phyloP scores from a whole-genome alignment of 2,113 vertebrate genomes.

The Lanius collurio region DNA sequence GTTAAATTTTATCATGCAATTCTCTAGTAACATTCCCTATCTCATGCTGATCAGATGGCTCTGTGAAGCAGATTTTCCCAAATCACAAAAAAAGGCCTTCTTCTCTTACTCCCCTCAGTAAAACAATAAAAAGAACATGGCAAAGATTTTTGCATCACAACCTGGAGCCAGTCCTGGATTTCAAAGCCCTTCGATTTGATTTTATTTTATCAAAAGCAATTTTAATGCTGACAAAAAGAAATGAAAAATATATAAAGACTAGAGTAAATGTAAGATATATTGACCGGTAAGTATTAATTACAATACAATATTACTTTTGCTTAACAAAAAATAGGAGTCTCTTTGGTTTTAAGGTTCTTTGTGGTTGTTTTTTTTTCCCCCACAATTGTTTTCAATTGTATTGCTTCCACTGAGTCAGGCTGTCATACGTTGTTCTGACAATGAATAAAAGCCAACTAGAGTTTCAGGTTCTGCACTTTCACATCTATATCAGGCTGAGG shows the following conservation, averaged over 20 bases:
- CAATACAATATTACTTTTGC: background rate
- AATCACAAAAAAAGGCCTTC: background rate
- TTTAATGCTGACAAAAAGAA: background rate
- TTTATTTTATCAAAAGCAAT: background rate
- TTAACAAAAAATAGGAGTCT: background rate
- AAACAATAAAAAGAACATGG: background rate
- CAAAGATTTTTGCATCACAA: background rate
- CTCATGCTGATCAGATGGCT: background rate
- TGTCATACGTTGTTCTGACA: background rate
- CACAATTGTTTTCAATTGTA: background rate
- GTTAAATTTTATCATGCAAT: background rate
- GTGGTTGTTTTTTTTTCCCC: fast-evolving
- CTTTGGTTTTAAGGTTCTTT: background rate
- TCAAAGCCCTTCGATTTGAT: background rate
- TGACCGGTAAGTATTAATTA: background rate
- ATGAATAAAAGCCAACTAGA: background rate
- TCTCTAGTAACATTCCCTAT: background rate
- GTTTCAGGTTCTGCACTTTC: background rate
- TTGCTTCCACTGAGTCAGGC: background rate
- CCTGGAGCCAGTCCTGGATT: background rate
- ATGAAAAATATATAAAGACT: background rate
- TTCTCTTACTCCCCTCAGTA: background rate
- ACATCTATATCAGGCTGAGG: background rate
- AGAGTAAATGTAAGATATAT: background rate
- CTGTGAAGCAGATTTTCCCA: background rate